phyloP scores from a whole-genome alignment of 2,888 invertebrate genomes.

The Drosophila subquinaria region DNA sequence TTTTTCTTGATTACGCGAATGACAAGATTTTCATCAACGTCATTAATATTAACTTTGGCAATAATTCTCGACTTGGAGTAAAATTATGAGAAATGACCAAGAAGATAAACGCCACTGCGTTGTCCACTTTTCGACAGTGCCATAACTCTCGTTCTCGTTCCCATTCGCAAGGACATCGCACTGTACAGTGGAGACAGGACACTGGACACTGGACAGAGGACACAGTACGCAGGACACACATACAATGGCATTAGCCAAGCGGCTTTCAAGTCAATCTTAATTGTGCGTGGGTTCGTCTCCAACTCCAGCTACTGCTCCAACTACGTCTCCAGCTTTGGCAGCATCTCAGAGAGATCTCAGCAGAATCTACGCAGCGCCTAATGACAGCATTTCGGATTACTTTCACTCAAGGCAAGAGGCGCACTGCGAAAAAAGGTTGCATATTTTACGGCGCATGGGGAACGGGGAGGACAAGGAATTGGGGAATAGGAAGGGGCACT shows the following conservation, averaged over 20 bases:
- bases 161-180: background rate
- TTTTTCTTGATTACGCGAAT: constrained; percentile 71
- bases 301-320: background rate
- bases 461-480: background rate
- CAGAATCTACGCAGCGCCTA: constrained; percentile 44
- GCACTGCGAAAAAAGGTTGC: constrained; percentile 59
- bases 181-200: background rate
- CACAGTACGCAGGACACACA: constrained; percentile 25
- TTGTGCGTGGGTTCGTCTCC: constrained; percentile 54
- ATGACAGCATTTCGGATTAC: constrained; percentile 78
- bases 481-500: background rate
- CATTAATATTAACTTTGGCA: constrained; percentile 83
- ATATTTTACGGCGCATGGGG: constrained; percentile 55
- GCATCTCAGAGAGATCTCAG: constrained; percentile 3
- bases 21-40: constrained; percentile 83
- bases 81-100: constrained; percentile 82
- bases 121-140: constrained; percentile 74
- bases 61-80: constrained; percentile 77
- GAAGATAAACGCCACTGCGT: constrained; percentile 64
- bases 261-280: constrained; percentile 76
- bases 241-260: constrained; percentile 62
- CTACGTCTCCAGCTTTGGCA: constrained; percentile 4
- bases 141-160: constrained; percentile 58
- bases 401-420: constrained; percentile 61
- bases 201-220: constrained; percentile 10